Percentiles rank a stretch among this genome's conserved stretches.
Evolutionary conservation across 37 sponge, comb jelly and placozoan genomes (phyloP).

Genomic region (Trichoplax adhaerens): DNA sequence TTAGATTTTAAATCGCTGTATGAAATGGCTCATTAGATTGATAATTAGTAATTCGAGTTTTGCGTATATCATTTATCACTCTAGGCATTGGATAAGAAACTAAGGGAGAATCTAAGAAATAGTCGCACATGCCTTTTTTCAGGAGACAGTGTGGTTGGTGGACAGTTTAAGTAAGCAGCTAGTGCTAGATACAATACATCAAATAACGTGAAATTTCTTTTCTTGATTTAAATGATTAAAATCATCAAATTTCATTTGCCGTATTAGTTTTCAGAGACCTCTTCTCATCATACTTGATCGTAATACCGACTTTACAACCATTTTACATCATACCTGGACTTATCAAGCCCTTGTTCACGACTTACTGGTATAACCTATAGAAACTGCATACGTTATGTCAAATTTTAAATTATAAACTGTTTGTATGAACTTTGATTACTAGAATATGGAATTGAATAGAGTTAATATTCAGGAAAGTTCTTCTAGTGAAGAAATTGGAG

Average conservation of each 20-base stretch:
- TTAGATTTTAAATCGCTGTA: neutral
- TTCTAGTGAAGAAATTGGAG: too few relatives aligned
- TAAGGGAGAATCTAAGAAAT: conserved; percentile 83
- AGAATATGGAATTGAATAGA: too few relatives aligned
- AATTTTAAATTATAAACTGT: neutral
- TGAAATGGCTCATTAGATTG: neutral
- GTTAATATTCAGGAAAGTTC: too few relatives aligned
- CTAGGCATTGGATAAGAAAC: conserved; percentile 61
- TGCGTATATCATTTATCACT: neutral
- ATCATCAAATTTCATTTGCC: neutral
- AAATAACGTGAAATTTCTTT: neutral
- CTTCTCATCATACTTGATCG: conserved; percentile 86
- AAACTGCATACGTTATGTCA: neutral
- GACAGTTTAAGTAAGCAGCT: too few relatives aligned
- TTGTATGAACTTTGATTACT: too few relatives aligned
- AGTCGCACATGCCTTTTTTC: conserved; percentile 14
- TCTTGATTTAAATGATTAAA: neutral
- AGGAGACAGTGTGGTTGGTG: too few relatives aligned
- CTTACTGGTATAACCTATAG: conserved; percentile 34
- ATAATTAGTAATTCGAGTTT: neutral
- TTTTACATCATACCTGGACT: conserved; percentile 98
- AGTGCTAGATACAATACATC: neutral
- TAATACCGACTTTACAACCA: conserved; percentile 78
- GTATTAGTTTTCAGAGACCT: conserved; percentile 68
- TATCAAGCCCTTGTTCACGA: conserved; percentile 94